Percentiles rank a stretch among this genome's conserved stretches.
Evolutionary conservation across 2,797 vertebrate species (phyloP).

Genomic region (Microchirus variegatus): DNA sequence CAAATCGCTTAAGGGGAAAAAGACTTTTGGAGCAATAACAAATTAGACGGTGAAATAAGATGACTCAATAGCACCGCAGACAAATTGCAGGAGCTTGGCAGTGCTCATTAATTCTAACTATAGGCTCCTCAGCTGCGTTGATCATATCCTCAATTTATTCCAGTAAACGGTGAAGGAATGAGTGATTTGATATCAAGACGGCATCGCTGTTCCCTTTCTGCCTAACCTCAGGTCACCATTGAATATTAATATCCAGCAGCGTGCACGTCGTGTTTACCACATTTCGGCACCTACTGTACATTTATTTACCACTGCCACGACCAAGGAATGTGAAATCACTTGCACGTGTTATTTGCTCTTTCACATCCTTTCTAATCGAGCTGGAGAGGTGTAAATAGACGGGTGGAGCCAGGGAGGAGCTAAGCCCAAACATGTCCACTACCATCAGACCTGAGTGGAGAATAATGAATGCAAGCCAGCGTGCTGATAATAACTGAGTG

Average conservation of each 20-base stretch:
- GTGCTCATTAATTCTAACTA: constrained; percentile 77
- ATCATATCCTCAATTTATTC: constrained; percentile 76
- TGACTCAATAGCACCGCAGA: constrained; percentile 76
- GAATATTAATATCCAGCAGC: constrained; percentile 49
- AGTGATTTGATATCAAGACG: constrained; percentile 49
- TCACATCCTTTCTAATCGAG: constrained; percentile 50
- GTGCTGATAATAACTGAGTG: constrained; percentile 44
- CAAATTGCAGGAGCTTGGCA: constrained; percentile 73
- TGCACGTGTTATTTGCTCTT: constrained; percentile 15
- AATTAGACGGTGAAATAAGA: constrained; percentile 83
- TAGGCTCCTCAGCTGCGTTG: constrained; percentile 69
- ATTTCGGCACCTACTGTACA: constrained; percentile 9
- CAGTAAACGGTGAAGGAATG: constrained; percentile 65
- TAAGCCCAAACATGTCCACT: constrained; percentile 56
- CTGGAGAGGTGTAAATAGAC: constrained; percentile 55
- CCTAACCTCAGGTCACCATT: constrained; percentile 45
- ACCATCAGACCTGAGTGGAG: constrained; percentile 50
- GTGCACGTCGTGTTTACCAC: constrained; percentile 22
- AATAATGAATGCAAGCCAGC: constrained; percentile 53
- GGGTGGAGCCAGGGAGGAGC: constrained; percentile 43
- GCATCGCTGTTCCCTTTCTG: constrained; percentile 36
- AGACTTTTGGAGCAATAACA: constrained; percentile 78
- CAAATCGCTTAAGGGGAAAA: constrained; percentile 65
- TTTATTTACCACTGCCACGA: constrained; percentile 33
- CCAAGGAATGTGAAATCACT: constrained; percentile 38